Evolutionary conservation across 30 jellyfish, hydroid and myxozoan genomes (phyloP), one percentile per base, ranked within the genome.

Genomic region (Clytia hemisphaerica): DNA sequence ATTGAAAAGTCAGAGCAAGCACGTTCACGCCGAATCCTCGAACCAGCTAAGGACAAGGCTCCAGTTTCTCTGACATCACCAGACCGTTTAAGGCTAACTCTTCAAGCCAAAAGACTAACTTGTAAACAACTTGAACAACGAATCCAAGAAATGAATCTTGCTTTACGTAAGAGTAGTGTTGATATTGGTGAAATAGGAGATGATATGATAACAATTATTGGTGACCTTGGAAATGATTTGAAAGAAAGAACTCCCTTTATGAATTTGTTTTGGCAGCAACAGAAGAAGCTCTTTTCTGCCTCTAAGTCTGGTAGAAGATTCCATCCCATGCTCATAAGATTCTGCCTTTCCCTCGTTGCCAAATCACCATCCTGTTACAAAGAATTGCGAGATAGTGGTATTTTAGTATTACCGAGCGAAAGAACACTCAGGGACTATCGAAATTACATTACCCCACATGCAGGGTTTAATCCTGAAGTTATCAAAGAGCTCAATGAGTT

Each of bases 261-360:
- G 77, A 37, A 74, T 33, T 45, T 59, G 1, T 76, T 76, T 45
- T 76, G 89, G 89, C 48, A 62, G 38, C 75, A 76, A 26, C 89
- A 76, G 32, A 14, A 61, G 38, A 62, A 64, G 76, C 28, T 32
- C 7, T 62, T 44, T 50, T 0, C 61, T 0, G 0, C 40, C 3
- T 18, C 18, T 14, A 2, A 26, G 24, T 61, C 67, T 1, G 83
- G 75, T 9, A n/a, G 1, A 6, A 51, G 75, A 34, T 72, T 27
- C 45, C 84, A 72, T 44, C 84, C 89, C 22, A 62, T 61, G 77
- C 40, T 74, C 28, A 74, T 74, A 19, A 24, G 86, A 3, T 74
- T 37, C 33, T 74, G 86, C 55, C 74, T 76, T 28, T 61, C 89
- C 0, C 1, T 76, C 24, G 73, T 73, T 4, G 34, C 59, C 4